phyloP scores from a whole-genome alignment of 2,888 invertebrate genomes.

The Drosophila robusta region DNA sequence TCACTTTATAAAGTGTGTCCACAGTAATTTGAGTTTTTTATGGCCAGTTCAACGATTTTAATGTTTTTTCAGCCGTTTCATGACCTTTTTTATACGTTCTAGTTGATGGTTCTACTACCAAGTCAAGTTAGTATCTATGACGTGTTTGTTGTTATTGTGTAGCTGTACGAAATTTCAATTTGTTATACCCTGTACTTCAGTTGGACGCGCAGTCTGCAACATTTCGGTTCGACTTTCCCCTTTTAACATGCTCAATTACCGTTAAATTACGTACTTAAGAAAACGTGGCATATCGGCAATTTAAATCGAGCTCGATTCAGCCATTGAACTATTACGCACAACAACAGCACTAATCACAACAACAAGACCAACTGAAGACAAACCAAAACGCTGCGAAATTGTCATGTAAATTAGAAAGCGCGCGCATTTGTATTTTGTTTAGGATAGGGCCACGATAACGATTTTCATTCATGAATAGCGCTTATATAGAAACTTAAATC shows the following conservation, averaged over 20 bases:
- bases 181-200: not conserved
- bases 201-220: conserved; percentile 10
- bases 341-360: not conserved
- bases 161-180: not conserved
- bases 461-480: conserved; percentile 56
- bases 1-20: conserved; percentile 3
- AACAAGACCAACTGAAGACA: not conserved
- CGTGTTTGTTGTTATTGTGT: not conserved
- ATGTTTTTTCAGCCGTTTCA: not conserved
- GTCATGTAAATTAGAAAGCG: conserved; percentile 41
- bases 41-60: not conserved
- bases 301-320: conserved; percentile 47
- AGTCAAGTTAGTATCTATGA: not conserved
- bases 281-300: conserved; percentile 60
- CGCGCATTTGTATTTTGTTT: conserved; percentile 18
- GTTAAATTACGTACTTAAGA: conserved; percentile 39
- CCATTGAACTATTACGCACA: conserved; percentile 45
- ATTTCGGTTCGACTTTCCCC: conserved; percentile 47
- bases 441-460: conserved; percentile 10
- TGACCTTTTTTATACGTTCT: conserved; percentile 1
- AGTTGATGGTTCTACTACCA: not conserved
- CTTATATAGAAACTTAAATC: conserved; percentile 3
- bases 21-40: conserved; percentile 4
- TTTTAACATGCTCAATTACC: conserved; percentile 47
- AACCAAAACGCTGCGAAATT: conserved; percentile 3